Evolutionary conservation across 2,113 vertebrate species (phyloP).

Genomic region (Forbesichthys papilliferus): DNA sequence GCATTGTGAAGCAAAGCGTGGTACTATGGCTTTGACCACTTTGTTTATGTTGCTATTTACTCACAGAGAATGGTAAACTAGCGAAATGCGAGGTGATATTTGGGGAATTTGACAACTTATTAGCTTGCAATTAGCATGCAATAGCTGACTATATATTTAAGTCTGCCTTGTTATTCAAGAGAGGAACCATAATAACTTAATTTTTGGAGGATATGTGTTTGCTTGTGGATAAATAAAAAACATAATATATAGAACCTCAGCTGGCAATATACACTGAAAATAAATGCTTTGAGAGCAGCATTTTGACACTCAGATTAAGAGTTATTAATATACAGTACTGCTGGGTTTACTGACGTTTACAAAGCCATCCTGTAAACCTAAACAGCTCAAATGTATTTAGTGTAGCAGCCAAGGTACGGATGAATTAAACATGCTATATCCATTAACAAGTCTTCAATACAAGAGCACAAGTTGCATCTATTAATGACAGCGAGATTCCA

Average conservation of each 20-base stretch:
- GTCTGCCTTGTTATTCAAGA: no score
- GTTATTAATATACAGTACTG: conserved; percentile 8
- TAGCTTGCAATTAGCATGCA: no score
- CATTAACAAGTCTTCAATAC: conserved; percentile 3
- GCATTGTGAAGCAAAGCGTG: no score
- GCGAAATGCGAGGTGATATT: no score
- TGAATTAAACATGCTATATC: conserved; percentile 37
- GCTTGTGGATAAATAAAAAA: no score
- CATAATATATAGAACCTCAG: background rate
- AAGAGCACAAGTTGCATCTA: background rate
- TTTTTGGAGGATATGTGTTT: no score
- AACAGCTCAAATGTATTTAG: conserved; percentile 53
- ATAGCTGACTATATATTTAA: no score
- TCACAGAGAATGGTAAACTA: no score
- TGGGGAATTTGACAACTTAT: no score
- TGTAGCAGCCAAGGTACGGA: conserved; percentile 44
- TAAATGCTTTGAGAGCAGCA: background rate
- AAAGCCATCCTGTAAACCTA: conserved; percentile 58
- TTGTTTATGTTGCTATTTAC: no score
- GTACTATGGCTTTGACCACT: no score
- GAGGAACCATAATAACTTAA: no score
- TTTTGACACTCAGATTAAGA: conserved; percentile 7
- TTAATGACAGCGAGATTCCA: background rate
- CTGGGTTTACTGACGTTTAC: conserved; percentile 26
- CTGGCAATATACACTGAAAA: background rate